phyloP scores from a whole-genome alignment of 2,888 invertebrate genomes.

The Monochamus alternatus region DNA sequence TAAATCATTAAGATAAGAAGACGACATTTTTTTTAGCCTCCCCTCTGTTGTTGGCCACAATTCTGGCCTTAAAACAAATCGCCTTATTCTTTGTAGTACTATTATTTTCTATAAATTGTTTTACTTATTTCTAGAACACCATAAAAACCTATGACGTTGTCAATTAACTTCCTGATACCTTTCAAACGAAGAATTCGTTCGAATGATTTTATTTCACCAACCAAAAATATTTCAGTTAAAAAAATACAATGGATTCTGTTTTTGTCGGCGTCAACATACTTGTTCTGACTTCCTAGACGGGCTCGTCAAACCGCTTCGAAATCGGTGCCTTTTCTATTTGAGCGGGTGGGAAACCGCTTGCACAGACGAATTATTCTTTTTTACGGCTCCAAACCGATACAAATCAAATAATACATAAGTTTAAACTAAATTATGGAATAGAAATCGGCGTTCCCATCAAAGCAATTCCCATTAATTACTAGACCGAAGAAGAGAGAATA shows the following conservation, averaged over 20 bases:
- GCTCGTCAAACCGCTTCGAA: background rate
- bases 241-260: background rate
- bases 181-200: no score
- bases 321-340: constrained; percentile 4
- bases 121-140: no score
- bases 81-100: no score
- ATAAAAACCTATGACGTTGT: no score
- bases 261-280: constrained; percentile 8
- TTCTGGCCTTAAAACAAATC: no score
- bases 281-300: background rate
- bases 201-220: no score
- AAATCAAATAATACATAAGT: constrained; percentile 38
- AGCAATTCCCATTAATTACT: constrained; percentile 38
- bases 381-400: constrained; percentile 23
- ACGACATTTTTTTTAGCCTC: no score
- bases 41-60: no score
- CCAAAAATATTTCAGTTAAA: no score
- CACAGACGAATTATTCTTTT: constrained; percentile 15
- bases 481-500: constrained; percentile 37
- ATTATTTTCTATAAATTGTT: no score
- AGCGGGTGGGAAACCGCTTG: constrained; percentile 13
- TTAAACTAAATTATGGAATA: constrained; percentile 36
- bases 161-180: no score
- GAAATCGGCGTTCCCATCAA: constrained; percentile 38
- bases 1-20: no score